phyloP scores from a whole-genome alignment of 2,888 invertebrate species.

The Scaptomyza flava region DNA sequence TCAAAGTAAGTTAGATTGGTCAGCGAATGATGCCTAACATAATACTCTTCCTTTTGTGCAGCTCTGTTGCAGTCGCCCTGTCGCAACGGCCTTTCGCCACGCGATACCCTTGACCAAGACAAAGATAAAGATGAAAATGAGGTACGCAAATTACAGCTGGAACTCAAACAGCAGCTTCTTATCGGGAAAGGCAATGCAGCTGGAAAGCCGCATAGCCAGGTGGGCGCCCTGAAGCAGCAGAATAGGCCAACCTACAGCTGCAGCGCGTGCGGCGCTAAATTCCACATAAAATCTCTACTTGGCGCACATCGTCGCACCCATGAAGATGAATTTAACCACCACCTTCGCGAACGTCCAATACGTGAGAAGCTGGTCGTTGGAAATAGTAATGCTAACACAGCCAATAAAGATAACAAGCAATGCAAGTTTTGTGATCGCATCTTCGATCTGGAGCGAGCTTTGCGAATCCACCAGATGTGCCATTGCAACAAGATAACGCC shows the following conservation, averaged over 20 bases:
- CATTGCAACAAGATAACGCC: conserved; percentile 69
- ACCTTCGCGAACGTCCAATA: conserved; percentile 24
- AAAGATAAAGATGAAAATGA: conserved; percentile 29
- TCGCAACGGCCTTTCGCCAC: conserved; percentile 63
- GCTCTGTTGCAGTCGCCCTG: conserved; percentile 52
- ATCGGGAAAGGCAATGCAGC: not conserved
- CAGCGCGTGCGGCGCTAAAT: conserved; percentile 55
- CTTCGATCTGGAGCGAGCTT: conserved; percentile 63
- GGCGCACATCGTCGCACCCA: conserved; percentile 62
- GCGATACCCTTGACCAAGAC: conserved; percentile 24
- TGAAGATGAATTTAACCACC: conserved; percentile 61
- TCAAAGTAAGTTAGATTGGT: conserved; percentile 20
- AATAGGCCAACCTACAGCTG: conserved; percentile 50
- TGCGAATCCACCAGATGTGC: conserved; percentile 68
- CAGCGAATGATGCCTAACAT: not conserved
- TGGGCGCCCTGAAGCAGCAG: conserved; percentile 16
- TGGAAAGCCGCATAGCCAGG: conserved; percentile 21
- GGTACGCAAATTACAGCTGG: conserved; percentile 14
- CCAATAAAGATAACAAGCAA: conserved; percentile 12
- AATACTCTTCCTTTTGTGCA: not conserved
- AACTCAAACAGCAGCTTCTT: conserved; percentile 17
- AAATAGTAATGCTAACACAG: not conserved
- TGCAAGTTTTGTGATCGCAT: conserved; percentile 66
- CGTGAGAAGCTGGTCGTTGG: conserved; percentile 13
- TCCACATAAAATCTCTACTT: conserved; percentile 64